These are phyloP conservation scores for Albula goreensis DNA, from an alignment of 2,113 vertebrate species.

Conservation along the genomic window DNA sequence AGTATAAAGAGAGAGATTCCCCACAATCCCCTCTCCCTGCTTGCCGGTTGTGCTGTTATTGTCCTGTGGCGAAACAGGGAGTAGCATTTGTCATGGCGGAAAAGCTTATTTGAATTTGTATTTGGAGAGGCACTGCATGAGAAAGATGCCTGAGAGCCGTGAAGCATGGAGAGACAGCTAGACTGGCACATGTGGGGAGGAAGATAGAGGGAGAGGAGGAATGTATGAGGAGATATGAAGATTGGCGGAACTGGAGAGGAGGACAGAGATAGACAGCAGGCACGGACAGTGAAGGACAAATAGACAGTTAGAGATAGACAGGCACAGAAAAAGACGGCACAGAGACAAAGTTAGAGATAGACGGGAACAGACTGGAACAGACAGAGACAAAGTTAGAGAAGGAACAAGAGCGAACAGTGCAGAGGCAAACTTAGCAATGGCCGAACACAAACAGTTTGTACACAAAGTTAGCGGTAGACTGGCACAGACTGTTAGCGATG, in stretches of 20 bases:
- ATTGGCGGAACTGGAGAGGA: not conserved
- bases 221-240: not conserved
- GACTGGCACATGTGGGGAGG: too few relatives aligned
- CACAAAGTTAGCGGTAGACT: too few relatives aligned
- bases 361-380: not conserved
- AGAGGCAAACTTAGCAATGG: too few relatives aligned
- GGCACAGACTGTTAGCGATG: not conserved
- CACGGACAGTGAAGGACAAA: too few relatives aligned
- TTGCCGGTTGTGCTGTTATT: not conserved
- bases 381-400: not conserved
- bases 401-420: not conserved
- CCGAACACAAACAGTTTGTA: too few relatives aligned
- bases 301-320: not conserved
- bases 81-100: not conserved
- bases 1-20: not conserved
- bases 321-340: not conserved
- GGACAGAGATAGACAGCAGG: not conserved
- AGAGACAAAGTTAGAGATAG: not conserved
- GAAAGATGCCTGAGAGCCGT: too few relatives aligned
- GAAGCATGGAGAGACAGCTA: too few relatives aligned
- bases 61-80: not conserved
- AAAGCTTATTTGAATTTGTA: not conserved
- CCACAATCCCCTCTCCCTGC: not conserved
- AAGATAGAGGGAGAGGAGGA: not conserved
- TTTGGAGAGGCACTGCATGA: not conserved